Base-by-base conservation (phyloP, 2,797 vertebrate genomes). In the Eleutherodactylus coqui region DNA sequence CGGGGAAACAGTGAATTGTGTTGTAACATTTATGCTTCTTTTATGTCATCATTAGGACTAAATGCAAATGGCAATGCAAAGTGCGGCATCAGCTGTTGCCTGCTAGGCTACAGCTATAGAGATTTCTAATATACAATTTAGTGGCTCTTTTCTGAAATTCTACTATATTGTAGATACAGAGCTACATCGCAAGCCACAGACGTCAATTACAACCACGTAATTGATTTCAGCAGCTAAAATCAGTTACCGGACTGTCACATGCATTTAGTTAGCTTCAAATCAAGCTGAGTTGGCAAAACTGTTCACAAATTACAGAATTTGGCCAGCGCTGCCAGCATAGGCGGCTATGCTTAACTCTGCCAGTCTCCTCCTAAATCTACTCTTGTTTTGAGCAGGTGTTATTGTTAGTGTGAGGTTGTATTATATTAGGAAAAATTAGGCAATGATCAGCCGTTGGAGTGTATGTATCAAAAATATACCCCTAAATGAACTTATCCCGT, bases 141-240 rank as follows among this genome's bases (percentile, higher is more conserved):
- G 67, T n/a, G 67, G 19, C 36, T 49, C 6, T 16, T 75, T 49
- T 75, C 2, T 34, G 27, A 34, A 0, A 36, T 21, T 76, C 29
- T 21, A 21, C 17, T 36, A 21, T 11, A n/a, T 19, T 24, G 34
- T 21, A 49, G 11, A 24, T 29, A 16, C 32, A 9, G 16, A 49
- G 2, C 27, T 75, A 8, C 19, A 75, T n/a, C 13, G 13, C n/a
- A 6, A 58, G 53, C 36, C 14, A 55, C 55, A 60, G 36, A 78
- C 58, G 24, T n/a, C 27, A 36, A 41, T 76, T 29, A 75, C 34
- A 83, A 34, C 29, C 13, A 27, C 49, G 60, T 84, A 77, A 64
- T 77, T 84, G 55, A 49, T 62, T 84, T 84, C 43, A 84, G n/a
- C 82, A 84, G 21, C 27, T 77, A 77, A 64, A 77, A 51, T 69